Evolutionary conservation across 2,888 invertebrate genomes (phyloP).

Genomic region (Epicampocera succincta): DNA sequence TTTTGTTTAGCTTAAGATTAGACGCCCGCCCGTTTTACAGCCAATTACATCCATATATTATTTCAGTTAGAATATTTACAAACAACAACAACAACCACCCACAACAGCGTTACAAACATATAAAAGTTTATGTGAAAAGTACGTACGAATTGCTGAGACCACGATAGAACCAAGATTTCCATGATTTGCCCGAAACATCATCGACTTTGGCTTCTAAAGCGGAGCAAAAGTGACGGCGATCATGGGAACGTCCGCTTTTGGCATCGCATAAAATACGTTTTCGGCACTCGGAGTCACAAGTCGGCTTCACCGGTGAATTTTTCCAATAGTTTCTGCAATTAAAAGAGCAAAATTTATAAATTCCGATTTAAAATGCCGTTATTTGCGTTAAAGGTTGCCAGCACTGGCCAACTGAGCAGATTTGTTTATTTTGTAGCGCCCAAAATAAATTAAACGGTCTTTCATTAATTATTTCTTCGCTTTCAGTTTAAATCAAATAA

Average conservation of each 20-base stretch:
- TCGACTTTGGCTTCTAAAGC: slow-evolving; percentile 92
- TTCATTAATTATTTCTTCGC: no score
- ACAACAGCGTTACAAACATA: no score
- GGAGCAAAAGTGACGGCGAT: slow-evolving; percentile 90
- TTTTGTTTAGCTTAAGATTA: not conserved
- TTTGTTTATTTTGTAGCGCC: no score
- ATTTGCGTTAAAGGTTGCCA: no score
- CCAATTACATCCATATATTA: slow-evolving; percentile 16
- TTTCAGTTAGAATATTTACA: not conserved
- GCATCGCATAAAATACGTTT: slow-evolving; percentile 93
- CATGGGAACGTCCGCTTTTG: slow-evolving; percentile 93
- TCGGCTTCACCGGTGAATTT: slow-evolving; percentile 91
- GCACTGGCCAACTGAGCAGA: no score
- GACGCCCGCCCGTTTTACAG: not conserved
- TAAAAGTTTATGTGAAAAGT: slow-evolving; percentile 62
- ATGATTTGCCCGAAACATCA: slow-evolving; percentile 88
- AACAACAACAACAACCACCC: slow-evolving; percentile 29
- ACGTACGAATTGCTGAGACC: slow-evolving; percentile 94
- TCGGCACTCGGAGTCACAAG: slow-evolving; percentile 92
- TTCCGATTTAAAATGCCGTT: no score
- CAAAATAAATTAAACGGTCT: no score
- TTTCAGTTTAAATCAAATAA: no score
- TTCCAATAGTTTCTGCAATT: slow-evolving; percentile 91
- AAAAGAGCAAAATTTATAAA: not conserved
- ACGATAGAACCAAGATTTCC: slow-evolving; percentile 94